Evolutionary conservation across 2,888 invertebrate species (phyloP).

Genomic region (Lomographa bimaculata): DNA sequence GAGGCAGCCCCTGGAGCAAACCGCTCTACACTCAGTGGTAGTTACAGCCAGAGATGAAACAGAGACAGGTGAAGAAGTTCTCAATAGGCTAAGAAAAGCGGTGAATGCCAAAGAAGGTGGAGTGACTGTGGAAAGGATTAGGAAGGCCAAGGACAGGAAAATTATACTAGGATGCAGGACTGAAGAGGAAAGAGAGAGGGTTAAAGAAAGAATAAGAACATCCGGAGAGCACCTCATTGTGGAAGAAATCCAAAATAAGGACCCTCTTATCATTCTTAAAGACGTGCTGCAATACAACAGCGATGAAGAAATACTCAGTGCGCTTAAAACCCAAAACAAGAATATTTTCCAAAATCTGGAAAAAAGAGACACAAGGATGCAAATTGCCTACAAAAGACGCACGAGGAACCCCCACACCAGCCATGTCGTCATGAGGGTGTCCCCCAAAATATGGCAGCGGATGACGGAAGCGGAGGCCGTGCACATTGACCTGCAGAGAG

Average conservation of each 20-base stretch:
- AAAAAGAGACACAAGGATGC: not conserved
- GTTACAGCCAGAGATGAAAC: constrained; percentile 9
- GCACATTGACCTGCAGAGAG: no score
- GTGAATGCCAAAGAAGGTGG: constrained; percentile 20
- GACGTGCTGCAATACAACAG: constrained; percentile 17
- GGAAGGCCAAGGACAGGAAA: constrained; percentile 22
- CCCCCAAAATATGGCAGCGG: constrained; percentile 11
- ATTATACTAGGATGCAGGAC: constrained; percentile 15
- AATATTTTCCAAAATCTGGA: not conserved
- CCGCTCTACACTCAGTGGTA: constrained; percentile 19
- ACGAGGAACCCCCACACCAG: not conserved
- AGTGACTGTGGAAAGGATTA: constrained; percentile 14
- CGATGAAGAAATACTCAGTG: not conserved
- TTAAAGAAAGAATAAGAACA: constrained; percentile 13
- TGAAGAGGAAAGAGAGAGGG: constrained; percentile 10
- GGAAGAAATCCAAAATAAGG: constrained; percentile 22
- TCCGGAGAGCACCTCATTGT: constrained; percentile 10
- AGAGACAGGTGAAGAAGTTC: constrained; percentile 20
- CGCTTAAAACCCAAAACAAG: not conserved
- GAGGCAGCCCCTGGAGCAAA: not conserved
- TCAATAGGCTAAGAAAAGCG: constrained; percentile 11
- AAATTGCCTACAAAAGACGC: not conserved
- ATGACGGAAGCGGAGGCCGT: constrained; percentile 13
- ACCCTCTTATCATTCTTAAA: constrained; percentile 18
- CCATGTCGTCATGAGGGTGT: constrained; percentile 10